These are phyloP conservation scores for Emmelina monodactyla DNA, from an alignment of 2,888 invertebrate species.

Conservation along the genomic window DNA sequence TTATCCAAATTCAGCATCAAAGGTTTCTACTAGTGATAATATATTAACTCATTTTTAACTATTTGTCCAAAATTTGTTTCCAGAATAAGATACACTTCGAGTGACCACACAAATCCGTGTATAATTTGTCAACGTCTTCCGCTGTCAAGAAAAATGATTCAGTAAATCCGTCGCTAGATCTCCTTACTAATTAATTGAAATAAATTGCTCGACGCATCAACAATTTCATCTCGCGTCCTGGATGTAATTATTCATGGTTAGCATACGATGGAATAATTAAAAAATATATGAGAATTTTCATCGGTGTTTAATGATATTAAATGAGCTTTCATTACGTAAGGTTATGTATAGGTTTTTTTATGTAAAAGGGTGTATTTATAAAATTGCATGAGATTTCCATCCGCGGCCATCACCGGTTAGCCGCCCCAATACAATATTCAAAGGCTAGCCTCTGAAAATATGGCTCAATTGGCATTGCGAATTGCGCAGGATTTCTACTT, in stretches of 20 bases:
- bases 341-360: background rate
- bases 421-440: conserved; percentile 56
- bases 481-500: conserved; percentile 43
- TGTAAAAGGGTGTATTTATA: conserved; percentile 8
- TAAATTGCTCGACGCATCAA: conserved; percentile 47
- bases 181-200: conserved; percentile 55
- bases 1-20: no score
- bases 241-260: no score
- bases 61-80: no score
- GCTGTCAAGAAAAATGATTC: conserved; percentile 56
- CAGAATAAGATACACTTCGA: no score
- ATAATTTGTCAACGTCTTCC: conserved; percentile 57
- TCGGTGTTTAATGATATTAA: no score
- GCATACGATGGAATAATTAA: background rate
- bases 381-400: conserved; percentile 29
- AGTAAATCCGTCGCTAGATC: conserved; percentile 53
- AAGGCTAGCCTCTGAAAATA: conserved; percentile 48
- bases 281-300: background rate
- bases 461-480: conserved; percentile 46
- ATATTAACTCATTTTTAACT: no score
- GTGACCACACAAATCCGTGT: conserved; percentile 55
- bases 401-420: conserved; percentile 36
- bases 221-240: conserved; percentile 42
- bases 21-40: no score
- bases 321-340: no score